Evolutionary conservation across 1,140 invertebrate species (phyloP).

Genomic region (Araneus ventricosus): DNA sequence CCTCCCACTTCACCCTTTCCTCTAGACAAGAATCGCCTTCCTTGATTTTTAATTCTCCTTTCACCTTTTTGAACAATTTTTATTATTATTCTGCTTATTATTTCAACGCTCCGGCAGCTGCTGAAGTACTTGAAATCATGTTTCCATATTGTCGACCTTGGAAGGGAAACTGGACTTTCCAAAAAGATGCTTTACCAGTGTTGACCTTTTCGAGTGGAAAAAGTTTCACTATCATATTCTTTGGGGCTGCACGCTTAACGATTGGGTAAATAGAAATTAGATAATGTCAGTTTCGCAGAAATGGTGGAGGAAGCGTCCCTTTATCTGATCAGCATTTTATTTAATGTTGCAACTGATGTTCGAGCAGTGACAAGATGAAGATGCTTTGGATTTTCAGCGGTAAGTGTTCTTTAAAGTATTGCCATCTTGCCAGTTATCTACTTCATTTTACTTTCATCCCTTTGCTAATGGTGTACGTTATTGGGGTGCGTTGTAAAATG

Average conservation of each 20-base stretch:
- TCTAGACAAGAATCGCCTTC: background rate
- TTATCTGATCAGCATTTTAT: background rate
- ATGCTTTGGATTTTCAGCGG: background rate
- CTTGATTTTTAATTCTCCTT: background rate
- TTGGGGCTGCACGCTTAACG: background rate
- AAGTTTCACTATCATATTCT: background rate
- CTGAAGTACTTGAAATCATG: background rate
- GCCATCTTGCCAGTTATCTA: too few species aligned
- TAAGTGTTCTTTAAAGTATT: background rate
- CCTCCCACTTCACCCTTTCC: background rate
- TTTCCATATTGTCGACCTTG: background rate
- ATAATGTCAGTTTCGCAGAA: slow-evolving; percentile 37
- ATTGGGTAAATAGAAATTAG: background rate
- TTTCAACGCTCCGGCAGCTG: background rate
- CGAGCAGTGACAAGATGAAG: slow-evolving; percentile 28
- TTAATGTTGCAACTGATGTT: background rate
- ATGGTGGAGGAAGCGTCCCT: slow-evolving; percentile 22
- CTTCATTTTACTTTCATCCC: too few species aligned
- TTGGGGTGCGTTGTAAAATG: too few species aligned
- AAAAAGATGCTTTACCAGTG: background rate
- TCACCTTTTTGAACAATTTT: background rate
- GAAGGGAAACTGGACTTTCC: slow-evolving; percentile 27
- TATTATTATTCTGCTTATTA: background rate
- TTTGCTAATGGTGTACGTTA: too few species aligned
- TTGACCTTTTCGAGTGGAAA: background rate